These are phyloP conservation scores for Belgica antarctica DNA, from an alignment of 2,888 invertebrate species.

Conservation along the genomic window DNA sequence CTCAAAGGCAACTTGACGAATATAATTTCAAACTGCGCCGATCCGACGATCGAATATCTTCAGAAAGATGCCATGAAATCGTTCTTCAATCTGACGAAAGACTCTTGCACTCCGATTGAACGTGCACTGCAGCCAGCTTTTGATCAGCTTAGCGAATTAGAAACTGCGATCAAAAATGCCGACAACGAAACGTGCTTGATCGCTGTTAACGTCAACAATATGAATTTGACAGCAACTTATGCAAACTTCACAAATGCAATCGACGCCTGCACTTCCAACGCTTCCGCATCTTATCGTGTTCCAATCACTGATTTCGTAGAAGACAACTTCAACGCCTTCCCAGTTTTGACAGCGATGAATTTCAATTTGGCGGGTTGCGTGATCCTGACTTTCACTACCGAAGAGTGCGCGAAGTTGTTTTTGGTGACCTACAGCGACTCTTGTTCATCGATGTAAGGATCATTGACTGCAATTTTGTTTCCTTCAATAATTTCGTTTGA, in stretches of 20 bases:
- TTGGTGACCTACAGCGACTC: neutral
- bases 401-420: neutral
- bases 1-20: neutral
- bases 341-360: constrained; percentile 2
- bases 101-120: neutral
- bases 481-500: neutral
- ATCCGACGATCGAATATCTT: constrained; percentile 7
- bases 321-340: constrained; percentile 8
- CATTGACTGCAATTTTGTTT: neutral
- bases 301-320: constrained; percentile 29
- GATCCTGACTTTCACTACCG: no score
- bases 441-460: constrained; percentile 25
- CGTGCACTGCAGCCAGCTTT: neutral
- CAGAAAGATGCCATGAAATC: constrained; percentile 3
- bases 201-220: neutral
- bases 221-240: neutral
- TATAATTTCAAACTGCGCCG: neutral
- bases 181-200: neutral
- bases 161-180: neutral
- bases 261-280: neutral
- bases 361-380: no score
- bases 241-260: neutral
- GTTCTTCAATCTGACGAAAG: neutral
- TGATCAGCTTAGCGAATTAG: neutral
- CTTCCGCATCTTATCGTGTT: neutral